These are phyloP conservation scores for Delichon dasypus DNA, from an alignment of 2,797 vertebrate species.

Conservation along the genomic window DNA sequence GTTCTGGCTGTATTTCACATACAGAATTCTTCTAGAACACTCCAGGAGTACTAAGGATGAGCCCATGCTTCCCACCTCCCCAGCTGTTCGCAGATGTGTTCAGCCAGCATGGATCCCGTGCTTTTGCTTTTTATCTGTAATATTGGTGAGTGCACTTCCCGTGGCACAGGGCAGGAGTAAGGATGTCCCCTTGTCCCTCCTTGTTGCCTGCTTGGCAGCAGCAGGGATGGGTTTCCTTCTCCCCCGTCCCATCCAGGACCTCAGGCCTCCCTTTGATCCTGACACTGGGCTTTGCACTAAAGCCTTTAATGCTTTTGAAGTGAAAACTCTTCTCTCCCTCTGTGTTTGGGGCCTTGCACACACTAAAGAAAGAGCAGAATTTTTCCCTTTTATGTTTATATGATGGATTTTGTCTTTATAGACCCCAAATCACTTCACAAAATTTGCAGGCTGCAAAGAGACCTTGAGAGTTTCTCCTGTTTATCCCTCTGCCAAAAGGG, in stretches of 20 bases:
- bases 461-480: constrained; percentile 18
- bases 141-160: background rate
- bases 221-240: background rate
- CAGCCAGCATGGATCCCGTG: background rate
- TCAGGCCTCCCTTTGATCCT: background rate
- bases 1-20: background rate
- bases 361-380: background rate
- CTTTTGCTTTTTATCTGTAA: background rate
- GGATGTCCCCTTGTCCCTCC: background rate
- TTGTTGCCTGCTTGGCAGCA: background rate
- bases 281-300: background rate
- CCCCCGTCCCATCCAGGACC: background rate
- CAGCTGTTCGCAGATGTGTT: background rate
- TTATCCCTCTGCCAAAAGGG: constrained; percentile 10
- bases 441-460: background rate
- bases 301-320: constrained; percentile 25
- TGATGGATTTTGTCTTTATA: constrained; percentile 23
- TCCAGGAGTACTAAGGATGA: background rate
- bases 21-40: background rate
- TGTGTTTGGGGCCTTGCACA: background rate
- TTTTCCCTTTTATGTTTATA: constrained; percentile 18
- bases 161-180: fast-evolving
- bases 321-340: background rate
- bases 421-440: constrained; percentile 8
- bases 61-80: background rate